Evolutionary conservation across 1,140 invertebrate species (phyloP).

Genomic region (Heterodera schachtii): DNA sequence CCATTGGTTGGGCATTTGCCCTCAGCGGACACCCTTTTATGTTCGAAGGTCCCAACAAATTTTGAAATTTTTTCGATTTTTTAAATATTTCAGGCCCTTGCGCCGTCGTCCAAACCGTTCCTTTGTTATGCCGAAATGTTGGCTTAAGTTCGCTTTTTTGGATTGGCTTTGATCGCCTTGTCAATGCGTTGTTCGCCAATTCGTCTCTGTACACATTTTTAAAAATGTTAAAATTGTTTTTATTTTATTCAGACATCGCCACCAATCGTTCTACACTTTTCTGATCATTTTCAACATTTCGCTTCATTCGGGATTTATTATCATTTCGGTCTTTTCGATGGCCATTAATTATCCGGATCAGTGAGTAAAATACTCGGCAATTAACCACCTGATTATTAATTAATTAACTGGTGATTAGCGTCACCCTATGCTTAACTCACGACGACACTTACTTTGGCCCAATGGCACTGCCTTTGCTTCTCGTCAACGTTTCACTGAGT

Average conservation of each 20-base stretch:
- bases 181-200: neutral
- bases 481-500: neutral
- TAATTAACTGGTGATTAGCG: neutral
- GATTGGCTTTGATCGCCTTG: neutral
- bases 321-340: neutral
- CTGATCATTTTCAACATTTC: neutral
- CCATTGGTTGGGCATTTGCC: neutral
- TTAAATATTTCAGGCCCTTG: neutral
- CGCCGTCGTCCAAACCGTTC: neutral
- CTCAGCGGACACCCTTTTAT: neutral
- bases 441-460: slow-evolving; percentile 7
- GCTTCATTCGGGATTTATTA: neutral
- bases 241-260: neutral
- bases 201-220: neutral
- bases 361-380: neutral
- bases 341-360: neutral
- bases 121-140: neutral
- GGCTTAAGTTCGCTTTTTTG: neutral
- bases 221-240: neutral
- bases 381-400: neutral
- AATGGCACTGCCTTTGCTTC: neutral
- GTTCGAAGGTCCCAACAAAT: neutral
- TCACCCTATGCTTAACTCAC: neutral
- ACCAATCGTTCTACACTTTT: neutral
- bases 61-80: neutral